phyloP scores from a whole-genome alignment of 2,797 vertebrate genomes.

The Xenopus petersii region DNA sequence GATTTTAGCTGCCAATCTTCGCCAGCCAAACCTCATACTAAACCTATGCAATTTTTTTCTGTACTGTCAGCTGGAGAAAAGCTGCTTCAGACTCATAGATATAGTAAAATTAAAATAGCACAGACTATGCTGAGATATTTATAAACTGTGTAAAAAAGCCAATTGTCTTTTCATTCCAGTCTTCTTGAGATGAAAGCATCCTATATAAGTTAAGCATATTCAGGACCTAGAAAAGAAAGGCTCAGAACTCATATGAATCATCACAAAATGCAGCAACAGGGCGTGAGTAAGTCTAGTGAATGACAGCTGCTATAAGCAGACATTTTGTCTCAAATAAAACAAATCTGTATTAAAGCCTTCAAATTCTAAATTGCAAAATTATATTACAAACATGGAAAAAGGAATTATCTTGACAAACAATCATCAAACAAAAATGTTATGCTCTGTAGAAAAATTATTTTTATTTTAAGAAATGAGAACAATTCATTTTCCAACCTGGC shows the following conservation, averaged over 20 bases:
- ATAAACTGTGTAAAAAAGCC: no score
- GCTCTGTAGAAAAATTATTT: not conserved
- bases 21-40: constrained; percentile 9
- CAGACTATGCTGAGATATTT: no score
- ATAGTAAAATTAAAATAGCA: no score
- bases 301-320: constrained; percentile 9
- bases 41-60: not conserved
- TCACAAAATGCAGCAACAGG: constrained; percentile 31
- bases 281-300: constrained; percentile 21
- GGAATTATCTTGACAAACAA: no score
- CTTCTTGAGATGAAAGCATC: not conserved
- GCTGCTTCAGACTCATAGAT: no score
- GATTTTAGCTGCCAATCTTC: no score
- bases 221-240: constrained; percentile 21
- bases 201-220: constrained; percentile 11
- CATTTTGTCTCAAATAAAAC: not conserved
- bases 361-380: not conserved
- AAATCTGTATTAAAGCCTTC: not conserved
- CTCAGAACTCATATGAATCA: constrained; percentile 5
- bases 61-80: no score
- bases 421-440: not conserved
- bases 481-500: not conserved
- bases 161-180: not conserved
- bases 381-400: not conserved
- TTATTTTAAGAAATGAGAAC: not conserved